Evolutionary conservation across 2,888 invertebrate genomes (phyloP).

Genomic region (Linnaemya tessellans): DNA sequence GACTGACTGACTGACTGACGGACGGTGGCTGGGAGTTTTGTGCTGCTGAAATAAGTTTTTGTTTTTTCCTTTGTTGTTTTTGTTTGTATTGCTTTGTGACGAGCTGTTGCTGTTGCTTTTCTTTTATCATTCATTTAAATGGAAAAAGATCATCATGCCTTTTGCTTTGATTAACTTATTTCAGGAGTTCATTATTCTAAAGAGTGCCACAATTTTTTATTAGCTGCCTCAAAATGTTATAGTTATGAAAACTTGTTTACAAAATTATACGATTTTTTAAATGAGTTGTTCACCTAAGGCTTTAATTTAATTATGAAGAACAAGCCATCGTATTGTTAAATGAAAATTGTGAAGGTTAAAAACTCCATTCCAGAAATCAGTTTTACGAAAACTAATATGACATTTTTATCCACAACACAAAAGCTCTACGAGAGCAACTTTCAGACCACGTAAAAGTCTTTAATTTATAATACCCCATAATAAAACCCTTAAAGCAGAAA

Average conservation of each 20-base stretch:
- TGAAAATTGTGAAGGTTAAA: not conserved
- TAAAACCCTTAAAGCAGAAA: not conserved
- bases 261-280: conserved; percentile 12
- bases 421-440: not conserved
- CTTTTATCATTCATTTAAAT: conserved; percentile 17
- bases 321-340: not conserved
- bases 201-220: conserved; percentile 23
- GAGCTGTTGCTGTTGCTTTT: conserved; percentile 13
- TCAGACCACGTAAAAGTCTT: not conserved
- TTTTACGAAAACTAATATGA: not conserved
- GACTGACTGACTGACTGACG: too few species aligned
- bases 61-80: not conserved
- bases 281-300: conserved; percentile 30
- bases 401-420: not conserved
- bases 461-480: not conserved
- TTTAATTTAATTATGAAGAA: conserved; percentile 17
- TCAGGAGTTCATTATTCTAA: conserved; percentile 54
- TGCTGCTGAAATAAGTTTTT: conserved; percentile 4
- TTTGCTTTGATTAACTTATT: conserved; percentile 58
- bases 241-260: conserved; percentile 38
- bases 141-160: conserved; percentile 50
- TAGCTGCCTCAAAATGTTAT: conserved; percentile 26
- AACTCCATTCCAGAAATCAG: too few species aligned
- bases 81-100: conserved; percentile 29
- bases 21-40: conserved; percentile 24